Evolutionary conservation across 2,113 vertebrate species (phyloP), one percentile per base, ranked within the genome.

Genomic region (Lamprologus tigripictilis): DNA sequence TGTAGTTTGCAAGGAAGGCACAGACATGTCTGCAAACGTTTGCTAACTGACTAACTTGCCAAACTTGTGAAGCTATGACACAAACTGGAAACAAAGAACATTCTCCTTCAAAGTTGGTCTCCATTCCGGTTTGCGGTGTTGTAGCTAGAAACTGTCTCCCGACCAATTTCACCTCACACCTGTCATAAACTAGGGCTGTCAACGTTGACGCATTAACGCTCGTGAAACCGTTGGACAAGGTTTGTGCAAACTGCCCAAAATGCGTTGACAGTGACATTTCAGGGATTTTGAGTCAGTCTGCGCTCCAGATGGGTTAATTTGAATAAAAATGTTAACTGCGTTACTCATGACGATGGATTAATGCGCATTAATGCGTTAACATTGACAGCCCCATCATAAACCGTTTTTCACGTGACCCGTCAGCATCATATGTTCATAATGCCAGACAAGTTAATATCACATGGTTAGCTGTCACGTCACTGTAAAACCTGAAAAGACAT

Each of bases 261-360:
- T 61, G 2, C 26, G 0, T 0, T 58, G 57, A 17, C 0, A 31
- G 1, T 61, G 5, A 31, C 14, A 17, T 31, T 61, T 31, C 14
- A 61, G 8, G 57, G 57, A 61, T 2, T 61, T 61, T 17, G 26
- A 61, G 57, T 31, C 14, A 61, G 2, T 61, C 57, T 2, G 57
- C 26, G 3, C 26, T 31, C 55, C 26, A 31, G 57, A 58, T 28
- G 55, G 55, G 55, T 28, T 28, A 0, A 17, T 58, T 58, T 58
- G 0, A 58, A 31, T 58, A 31, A 9, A 17, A 31, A 31, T 58
- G 55, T 58, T 58, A 1, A 58, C 2, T 58, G 26, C 13, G 13
- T 58, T 58, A 1, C 0, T 31, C 26, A 58, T 58, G 26, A 58
- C 8, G 2, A 58, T 31, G 26, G 55, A 17, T 31, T 58, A 31